These are phyloP conservation scores for Gymnothorax javanicus DNA, from an alignment of 2,797 vertebrate genomes.

Conservation along the genomic window DNA sequence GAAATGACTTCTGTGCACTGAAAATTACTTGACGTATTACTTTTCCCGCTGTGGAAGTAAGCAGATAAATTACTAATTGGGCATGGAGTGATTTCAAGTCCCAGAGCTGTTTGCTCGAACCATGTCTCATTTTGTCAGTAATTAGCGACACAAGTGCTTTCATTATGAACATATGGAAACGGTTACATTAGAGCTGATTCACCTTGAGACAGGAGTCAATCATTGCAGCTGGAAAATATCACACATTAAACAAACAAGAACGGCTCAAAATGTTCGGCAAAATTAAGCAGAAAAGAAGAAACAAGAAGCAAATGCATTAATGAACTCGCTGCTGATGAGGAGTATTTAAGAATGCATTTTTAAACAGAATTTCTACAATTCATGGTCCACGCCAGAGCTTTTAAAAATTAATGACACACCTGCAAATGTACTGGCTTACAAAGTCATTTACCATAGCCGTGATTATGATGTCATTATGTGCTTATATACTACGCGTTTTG, in stretches of 20 bases:
- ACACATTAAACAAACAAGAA: constrained; percentile 34
- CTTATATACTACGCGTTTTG: neutral
- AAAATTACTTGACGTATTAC: neutral
- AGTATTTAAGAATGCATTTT: neutral
- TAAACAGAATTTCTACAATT: neutral
- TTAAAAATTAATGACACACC: neutral
- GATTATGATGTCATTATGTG: neutral
- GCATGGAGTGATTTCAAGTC: neutral
- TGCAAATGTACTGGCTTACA: neutral
- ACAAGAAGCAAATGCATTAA: neutral
- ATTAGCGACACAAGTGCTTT: constrained; percentile 25
- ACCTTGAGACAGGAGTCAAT: constrained; percentile 34
- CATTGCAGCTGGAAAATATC: constrained; percentile 30
- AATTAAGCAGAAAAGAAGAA: neutral
- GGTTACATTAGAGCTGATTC: constrained; percentile 25
- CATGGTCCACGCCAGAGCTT: neutral
- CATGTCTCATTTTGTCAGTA: constrained; percentile 12
- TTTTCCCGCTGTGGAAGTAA: constrained; percentile 11
- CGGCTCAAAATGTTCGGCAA: constrained; percentile 2
- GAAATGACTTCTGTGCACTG: neutral
- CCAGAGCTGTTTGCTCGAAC: neutral
- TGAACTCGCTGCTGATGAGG: neutral
- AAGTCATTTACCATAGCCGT: neutral
- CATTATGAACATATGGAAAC: constrained; percentile 41
- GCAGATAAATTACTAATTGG: constrained; percentile 20